A percentile compares a stretch with the other conserved stretches of the same genome.
phyloP scores from a whole-genome alignment of 2,888 invertebrate species.

The Craniophora ligustri region DNA sequence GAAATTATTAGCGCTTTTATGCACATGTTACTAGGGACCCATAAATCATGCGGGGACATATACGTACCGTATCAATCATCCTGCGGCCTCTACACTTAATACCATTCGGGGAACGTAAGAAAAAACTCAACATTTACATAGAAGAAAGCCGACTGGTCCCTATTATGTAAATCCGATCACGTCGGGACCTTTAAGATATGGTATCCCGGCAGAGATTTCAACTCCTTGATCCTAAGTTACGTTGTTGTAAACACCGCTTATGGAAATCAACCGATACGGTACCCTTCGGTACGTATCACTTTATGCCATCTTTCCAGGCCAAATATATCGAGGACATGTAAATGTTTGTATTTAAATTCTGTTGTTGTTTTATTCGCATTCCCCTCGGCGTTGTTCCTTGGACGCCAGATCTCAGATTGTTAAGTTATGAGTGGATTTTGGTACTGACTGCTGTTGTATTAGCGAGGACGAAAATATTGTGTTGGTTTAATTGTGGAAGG shows the following conservation, averaged over 20 bases:
- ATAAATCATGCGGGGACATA: constrained; percentile 75
- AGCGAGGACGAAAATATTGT: too few relatives aligned
- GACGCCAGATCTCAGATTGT: constrained; percentile 36
- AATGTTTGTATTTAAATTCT: constrained; percentile 51
- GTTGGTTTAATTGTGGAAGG: neutral
- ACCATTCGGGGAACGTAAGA: constrained; percentile 61
- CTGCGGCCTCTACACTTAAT: constrained; percentile 71
- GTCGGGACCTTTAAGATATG: constrained; percentile 73
- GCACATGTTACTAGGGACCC: constrained; percentile 47
- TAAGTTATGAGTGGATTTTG: constrained; percentile 24
- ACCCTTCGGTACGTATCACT: constrained; percentile 59
- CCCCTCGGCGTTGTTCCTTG: constrained; percentile 36
- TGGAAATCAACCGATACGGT: constrained; percentile 67
- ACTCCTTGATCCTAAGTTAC: constrained; percentile 71
- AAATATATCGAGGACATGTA: constrained; percentile 61
- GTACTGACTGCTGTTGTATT: constrained; percentile 2
- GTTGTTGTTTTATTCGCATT: constrained; percentile 53
- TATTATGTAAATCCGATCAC: constrained; percentile 83
- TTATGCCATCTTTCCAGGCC: constrained; percentile 60
- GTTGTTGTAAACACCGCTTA: constrained; percentile 74
- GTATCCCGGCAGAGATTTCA: constrained; percentile 76
- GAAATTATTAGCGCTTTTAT: constrained; percentile 26
- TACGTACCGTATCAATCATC: constrained; percentile 79
- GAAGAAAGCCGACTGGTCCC: constrained; percentile 64
- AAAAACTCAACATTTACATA: constrained; percentile 73